Evolutionary conservation across 1,140 invertebrate species (phyloP), one percentile per base, ranked within the genome.

Genomic region (Drosophila watanabei): DNA sequence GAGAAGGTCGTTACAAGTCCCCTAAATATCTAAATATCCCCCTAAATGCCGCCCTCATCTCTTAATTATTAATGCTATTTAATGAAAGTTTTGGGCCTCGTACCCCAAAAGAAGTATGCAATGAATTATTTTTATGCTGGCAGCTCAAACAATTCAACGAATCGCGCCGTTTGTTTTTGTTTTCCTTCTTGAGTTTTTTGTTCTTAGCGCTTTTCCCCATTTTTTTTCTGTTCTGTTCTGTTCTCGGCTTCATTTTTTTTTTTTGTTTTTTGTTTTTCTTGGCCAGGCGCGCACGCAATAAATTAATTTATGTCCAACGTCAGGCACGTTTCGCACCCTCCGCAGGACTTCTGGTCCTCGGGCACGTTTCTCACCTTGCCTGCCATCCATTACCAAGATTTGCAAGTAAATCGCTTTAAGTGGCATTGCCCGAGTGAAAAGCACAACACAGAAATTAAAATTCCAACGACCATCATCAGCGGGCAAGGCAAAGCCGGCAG

Each of bases 291-390:
- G 83, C 86, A 89, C 86, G 86, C 86, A 89, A 89, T 89, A 89
- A 89, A 89, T 89, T 89, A 89, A 89, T 89, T 89, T 89, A 89
- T 89, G 86, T 89, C 87, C 86, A 75, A 76, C 82, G 75, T 85
- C 85, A 79, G 86, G 85, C 85, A 89, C 85, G 85, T 89, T 88
- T 86, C 68, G 76, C 83, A 77, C 76, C 73, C 77, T 72, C 70
- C 68, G 56, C 54, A 56, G 70, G 72, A 75, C 72, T 75, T 75
- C 75, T 56, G 75, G 65, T 70, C 75, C 75, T 61, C 75, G 63
- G 69, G 78, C 81, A 90, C 86, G 86, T 90, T 90, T 90, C 82
- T 85, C 85, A 89, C 85, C 85, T 89, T 73, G 78, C 57, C 75
- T 35, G 75, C 69, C 86, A 90, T 89, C 78, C 85, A 89, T 89